Evolutionary conservation across 2,113 vertebrate species (phyloP).

Genomic region (Porphyrio hochstetteri): DNA sequence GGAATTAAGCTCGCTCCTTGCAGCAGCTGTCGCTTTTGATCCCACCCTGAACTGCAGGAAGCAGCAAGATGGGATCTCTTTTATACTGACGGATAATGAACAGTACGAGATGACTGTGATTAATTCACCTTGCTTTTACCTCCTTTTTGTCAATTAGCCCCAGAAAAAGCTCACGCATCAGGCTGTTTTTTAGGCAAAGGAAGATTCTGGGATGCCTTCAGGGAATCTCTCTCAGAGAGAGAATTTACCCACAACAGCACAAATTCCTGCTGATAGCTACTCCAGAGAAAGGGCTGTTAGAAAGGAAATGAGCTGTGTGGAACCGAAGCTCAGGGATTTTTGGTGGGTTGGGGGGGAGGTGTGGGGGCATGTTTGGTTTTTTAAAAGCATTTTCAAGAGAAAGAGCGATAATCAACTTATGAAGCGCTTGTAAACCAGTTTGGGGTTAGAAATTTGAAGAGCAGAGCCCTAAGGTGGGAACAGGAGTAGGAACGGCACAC

Average conservation of each 20-base stretch:
- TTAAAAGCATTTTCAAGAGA: not conserved
- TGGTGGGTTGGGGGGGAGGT: no score
- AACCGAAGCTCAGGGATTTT: not conserved
- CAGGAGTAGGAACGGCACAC: not conserved
- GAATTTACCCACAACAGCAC: not conserved
- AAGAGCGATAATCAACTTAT: not conserved
- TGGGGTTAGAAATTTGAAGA: not conserved
- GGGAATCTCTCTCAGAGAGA: not conserved
- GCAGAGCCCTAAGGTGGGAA: not conserved
- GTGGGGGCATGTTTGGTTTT: no score
- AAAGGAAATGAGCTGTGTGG: not conserved
- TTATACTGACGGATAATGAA: rapidly evolving
- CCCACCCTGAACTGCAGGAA: not conserved
- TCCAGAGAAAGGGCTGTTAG: not conserved
- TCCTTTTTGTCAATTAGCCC: not conserved
- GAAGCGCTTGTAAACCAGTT: not conserved
- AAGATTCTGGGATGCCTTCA: not conserved
- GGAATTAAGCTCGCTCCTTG: not conserved
- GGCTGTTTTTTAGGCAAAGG: not conserved
- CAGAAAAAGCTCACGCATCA: not conserved
- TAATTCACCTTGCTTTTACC: not conserved
- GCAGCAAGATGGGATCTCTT: not conserved
- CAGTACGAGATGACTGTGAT: not conserved
- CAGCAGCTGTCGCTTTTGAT: not conserved
- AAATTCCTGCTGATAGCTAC: not conserved